Evolutionary conservation across 2,888 invertebrate genomes (phyloP).

Genomic region (Latheticus oryzae): DNA sequence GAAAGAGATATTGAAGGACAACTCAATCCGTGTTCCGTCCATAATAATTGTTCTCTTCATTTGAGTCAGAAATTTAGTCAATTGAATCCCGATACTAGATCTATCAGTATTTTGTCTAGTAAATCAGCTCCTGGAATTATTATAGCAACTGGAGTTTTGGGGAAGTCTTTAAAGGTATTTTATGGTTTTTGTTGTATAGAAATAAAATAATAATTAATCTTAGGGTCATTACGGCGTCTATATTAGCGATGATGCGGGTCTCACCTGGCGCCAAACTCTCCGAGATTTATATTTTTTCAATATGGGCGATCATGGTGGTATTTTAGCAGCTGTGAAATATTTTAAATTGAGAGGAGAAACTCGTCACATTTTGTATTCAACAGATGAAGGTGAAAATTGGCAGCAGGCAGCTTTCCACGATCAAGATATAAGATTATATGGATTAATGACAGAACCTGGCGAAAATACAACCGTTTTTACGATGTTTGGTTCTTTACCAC

Average conservation of each 20-base stretch:
- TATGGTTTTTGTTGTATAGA: too few relatives aligned
- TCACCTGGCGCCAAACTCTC: constrained; percentile 80
- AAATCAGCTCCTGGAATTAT: constrained; percentile 90
- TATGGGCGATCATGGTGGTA: constrained; percentile 92
- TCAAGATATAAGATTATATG: constrained; percentile 84
- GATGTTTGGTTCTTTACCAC: constrained; percentile 86
- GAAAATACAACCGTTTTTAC: constrained; percentile 93
- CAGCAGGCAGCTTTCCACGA: constrained; percentile 75
- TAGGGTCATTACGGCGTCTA: constrained; percentile 82
- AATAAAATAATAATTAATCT: too few relatives aligned
- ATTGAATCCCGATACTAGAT: constrained; percentile 82
- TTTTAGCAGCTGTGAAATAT: constrained; percentile 86
- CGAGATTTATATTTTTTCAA: constrained; percentile 87
- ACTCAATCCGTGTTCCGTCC: constrained; percentile 73
- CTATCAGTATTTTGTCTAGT: constrained; percentile 85
- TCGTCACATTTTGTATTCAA: constrained; percentile 83
- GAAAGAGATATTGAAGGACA: constrained; percentile 76
- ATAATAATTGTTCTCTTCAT: constrained; percentile 84
- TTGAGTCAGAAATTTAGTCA: constrained; percentile 88
- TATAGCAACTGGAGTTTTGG: constrained; percentile 86
- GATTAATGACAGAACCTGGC: constrained; percentile 94
- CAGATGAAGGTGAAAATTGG: constrained; percentile 89
- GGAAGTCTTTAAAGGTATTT: constrained; percentile 76
- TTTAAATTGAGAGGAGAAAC: constrained; percentile 83
- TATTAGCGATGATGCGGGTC: constrained; percentile 83